These are phyloP conservation scores for Pipistrellus nathusii DNA, from an alignment of 2,797 vertebrate species.

Conservation along the genomic window DNA sequence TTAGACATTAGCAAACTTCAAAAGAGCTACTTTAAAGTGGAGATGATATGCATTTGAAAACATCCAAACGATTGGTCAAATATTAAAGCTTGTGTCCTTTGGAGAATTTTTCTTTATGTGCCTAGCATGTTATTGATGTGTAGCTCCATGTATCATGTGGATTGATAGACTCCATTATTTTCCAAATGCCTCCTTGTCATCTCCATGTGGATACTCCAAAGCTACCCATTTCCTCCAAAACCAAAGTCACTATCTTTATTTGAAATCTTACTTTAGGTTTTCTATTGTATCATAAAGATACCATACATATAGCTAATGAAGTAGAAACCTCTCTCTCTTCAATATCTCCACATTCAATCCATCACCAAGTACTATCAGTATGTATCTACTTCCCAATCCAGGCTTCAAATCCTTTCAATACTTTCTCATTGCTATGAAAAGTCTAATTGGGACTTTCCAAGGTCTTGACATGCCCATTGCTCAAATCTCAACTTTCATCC, in stretches of 20 bases:
- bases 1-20: background rate
- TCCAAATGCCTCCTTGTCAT: background rate
- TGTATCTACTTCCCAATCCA: background rate
- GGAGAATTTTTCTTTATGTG: conserved; percentile 28
- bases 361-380: background rate
- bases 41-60: background rate
- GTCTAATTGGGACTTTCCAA: background rate
- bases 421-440: background rate
- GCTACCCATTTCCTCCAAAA: background rate
- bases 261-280: conserved; percentile 36
- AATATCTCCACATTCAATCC: background rate
- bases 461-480: background rate
- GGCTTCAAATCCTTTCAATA: background rate
- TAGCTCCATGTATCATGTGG: background rate
- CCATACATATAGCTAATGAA: background rate
- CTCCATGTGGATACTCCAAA: background rate
- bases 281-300: background rate
- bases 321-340: background rate
- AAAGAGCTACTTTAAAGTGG: background rate
- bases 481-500: background rate
- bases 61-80: background rate
- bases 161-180: conserved; percentile 28
- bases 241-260: conserved; percentile 17
- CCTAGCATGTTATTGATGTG: background rate
- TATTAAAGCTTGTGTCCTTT: background rate